Evolutionary conservation across 1,140 invertebrate genomes (phyloP), one percentile per base, ranked within the genome.

Genomic region (Ectropis grisescens): DNA sequence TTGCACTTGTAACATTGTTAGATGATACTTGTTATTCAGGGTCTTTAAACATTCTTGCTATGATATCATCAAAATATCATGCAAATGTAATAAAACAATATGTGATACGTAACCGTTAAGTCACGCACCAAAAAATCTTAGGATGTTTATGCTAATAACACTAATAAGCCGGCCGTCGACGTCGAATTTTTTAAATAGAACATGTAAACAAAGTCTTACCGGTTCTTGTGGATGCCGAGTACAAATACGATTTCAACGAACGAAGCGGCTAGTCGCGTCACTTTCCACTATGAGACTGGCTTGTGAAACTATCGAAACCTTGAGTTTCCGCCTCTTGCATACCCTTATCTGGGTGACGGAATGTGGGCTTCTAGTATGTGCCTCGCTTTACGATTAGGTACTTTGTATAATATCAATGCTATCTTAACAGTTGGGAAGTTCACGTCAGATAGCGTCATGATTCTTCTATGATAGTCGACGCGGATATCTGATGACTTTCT

Each of bases 301-400:
- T 10, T 16, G 19, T 25, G 15, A 16, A 22, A 9, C 9, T 5
- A 22, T 5, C 19, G 9, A 11, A 24, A 29, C 29, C 31, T 33
- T 46, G 43, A 37, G 43, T 36, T 13, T 29, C 30, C 38, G 30
- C 26, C 31, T n/a, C n/a, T n/a, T n/a, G n/a, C 37, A 25, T 48
- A 44, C 33, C 47, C 54, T 58, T 58, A 54, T 58, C 50, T 50
- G 44, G 47, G 32, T 46, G 47, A 51, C 41, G 50, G 50, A 49
- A 57, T 46, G 48, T 48, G 41, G 39, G 4, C 27, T 28, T 33
- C 29, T 41, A 15, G 13, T 30, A 22, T 24, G 25, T 37, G 27
- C 30, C 29, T 37, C 25, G 10, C 16, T 38, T 39, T 27, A 37
- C 36, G 25, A 47, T 34, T 14, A 5, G 16, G 4, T 30, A 7